Percentiles rank a stretch among this genome's conserved stretches.
These are phyloP conservation scores for Tetrao urogallus DNA, from an alignment of 2,113 vertebrate species.

Conservation along the genomic window DNA sequence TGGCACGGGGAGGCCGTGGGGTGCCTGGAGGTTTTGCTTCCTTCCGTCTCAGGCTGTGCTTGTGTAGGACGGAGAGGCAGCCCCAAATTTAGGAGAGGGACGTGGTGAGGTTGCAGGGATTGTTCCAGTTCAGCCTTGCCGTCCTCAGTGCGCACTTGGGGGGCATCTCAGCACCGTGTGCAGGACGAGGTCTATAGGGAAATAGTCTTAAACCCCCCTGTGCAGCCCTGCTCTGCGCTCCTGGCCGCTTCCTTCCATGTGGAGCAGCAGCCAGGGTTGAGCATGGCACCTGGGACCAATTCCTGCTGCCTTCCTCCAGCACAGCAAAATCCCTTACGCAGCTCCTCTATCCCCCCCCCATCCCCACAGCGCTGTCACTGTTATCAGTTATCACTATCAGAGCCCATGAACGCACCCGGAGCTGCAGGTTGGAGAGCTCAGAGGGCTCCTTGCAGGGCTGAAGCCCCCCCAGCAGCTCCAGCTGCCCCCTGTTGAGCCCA, in stretches of 20 bases:
- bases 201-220: not conserved
- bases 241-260: rapidly evolving
- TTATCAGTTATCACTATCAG: not conserved
- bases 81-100: not conserved
- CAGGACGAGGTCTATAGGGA: not conserved
- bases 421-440: not conserved
- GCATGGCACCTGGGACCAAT: not conserved
- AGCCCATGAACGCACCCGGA: not conserved
- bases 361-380: not conserved
- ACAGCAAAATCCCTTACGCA: not conserved
- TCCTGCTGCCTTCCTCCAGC: not conserved
- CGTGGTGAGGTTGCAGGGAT: rapidly evolving
- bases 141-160: not conserved
- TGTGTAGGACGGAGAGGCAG: not conserved
- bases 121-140: not conserved
- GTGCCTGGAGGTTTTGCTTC: not conserved
- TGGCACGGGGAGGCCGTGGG: rapidly evolving
- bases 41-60: not conserved
- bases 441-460: not conserved
- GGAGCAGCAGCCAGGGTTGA: rapidly evolving
- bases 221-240: not conserved
- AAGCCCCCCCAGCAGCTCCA: not conserved
- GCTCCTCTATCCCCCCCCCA: not conserved
- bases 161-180: not conserved
- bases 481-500: not conserved